Conservation (phyloP, 2,113 vertebrate genomes). For the Nycticebus coucang region DNA sequence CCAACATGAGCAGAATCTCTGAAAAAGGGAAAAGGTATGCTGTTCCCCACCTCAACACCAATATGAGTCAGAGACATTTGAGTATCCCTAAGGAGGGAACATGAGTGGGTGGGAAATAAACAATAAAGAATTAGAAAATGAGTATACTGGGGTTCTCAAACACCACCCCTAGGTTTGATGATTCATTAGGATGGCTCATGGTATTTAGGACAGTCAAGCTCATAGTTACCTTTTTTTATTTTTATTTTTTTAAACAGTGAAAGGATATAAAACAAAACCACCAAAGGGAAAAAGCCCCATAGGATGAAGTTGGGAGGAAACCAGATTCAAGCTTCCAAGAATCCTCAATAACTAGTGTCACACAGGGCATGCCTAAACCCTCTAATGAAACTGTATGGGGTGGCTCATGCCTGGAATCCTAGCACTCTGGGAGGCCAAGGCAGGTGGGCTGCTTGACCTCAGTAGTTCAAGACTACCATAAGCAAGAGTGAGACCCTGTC, state of each 20-base stretch:
- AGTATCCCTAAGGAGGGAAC: background rate
- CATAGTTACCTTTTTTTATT: background rate
- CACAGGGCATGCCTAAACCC: background rate
- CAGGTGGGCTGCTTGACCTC: too few relatives aligned
- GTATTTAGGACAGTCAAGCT: background rate
- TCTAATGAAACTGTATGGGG: too few relatives aligned
- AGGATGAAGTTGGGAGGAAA: background rate
- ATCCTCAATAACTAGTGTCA: background rate
- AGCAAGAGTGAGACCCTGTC: too few relatives aligned
- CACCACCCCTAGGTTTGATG: background rate
- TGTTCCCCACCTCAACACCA: background rate
- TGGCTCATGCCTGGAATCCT: too few relatives aligned
- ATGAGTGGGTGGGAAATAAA: background rate
- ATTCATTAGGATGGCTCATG: background rate
- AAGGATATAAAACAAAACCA: constrained; percentile 38
- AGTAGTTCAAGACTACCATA: too few relatives aligned
- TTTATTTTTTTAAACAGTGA: background rate
- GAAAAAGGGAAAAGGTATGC: background rate
- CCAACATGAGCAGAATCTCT: background rate
- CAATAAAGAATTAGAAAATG: constrained; percentile 29
- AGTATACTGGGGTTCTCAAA: background rate
- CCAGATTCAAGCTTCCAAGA: background rate
- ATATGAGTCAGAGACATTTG: background rate
- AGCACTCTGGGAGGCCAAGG: too few relatives aligned
- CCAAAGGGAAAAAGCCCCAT: background rate